A percentile compares a stretch with the other conserved stretches of the same genome.
Evolutionary conservation across 2,797 vertebrate species (phyloP).

Genomic region (Sebastes kiyomatsui): DNA sequence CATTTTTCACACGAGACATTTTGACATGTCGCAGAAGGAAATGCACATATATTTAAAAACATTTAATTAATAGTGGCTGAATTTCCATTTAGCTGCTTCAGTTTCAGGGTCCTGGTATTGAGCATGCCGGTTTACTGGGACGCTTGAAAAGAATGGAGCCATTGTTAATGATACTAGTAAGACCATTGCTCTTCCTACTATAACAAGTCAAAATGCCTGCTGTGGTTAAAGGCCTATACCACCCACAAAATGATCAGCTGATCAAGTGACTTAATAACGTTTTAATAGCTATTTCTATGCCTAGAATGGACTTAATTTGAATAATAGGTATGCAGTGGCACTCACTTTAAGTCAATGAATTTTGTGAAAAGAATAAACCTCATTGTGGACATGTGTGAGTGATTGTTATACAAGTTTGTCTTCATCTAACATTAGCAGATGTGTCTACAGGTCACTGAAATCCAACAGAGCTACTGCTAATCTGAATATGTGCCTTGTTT

Average conservation of each 20-base stretch:
- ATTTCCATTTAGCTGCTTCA: neutral
- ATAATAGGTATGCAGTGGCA: neutral
- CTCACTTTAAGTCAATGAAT: constrained; percentile 4
- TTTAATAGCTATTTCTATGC: neutral
- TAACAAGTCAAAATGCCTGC: neutral
- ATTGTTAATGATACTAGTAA: neutral
- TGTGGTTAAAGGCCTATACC: neutral
- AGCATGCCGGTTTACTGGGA: neutral
- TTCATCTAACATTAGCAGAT: neutral
- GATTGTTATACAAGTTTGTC: neutral
- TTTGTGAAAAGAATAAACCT: constrained; percentile 43
- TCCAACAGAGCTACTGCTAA: neutral
- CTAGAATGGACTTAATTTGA: neutral
- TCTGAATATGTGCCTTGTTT: neutral
- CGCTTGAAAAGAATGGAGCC: neutral
- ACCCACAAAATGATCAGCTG: neutral
- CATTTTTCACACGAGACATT: neutral
- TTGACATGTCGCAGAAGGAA: neutral
- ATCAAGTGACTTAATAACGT: neutral
- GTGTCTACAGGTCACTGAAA: neutral
- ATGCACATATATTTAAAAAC: neutral
- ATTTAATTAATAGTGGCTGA: neutral
- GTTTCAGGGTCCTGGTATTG: neutral
- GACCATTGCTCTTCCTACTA: neutral
- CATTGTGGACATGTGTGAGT: constrained; percentile 30